phyloP scores from a whole-genome alignment of 2,113 vertebrate genomes.

The Oreochromis tanganicae region DNA sequence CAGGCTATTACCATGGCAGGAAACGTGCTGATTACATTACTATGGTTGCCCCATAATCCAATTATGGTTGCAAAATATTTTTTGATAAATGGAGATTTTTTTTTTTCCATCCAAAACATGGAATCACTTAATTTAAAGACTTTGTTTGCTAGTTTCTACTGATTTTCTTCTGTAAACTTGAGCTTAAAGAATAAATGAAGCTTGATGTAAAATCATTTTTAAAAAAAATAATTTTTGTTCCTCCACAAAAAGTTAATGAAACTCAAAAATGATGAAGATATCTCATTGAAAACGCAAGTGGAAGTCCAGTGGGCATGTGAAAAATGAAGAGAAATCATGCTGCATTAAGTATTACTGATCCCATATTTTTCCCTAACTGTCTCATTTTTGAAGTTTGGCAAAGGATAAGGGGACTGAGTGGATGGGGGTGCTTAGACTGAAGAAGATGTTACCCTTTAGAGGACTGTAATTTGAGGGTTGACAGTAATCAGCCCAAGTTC shows the following conservation, averaged over 20 bases:
- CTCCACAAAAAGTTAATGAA: not conserved
- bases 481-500: conserved; percentile 64
- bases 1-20: conserved; percentile 56
- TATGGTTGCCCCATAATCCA: conserved; percentile 65
- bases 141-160: not conserved
- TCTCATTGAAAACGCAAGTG: not conserved
- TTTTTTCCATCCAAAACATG: not conserved
- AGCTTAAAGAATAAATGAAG: not conserved
- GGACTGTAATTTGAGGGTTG: conserved; percentile 68
- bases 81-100: not conserved
- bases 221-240: not conserved
- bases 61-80: conserved; percentile 52
- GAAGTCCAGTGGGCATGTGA: conserved; percentile 26
- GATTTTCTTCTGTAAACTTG: not conserved
- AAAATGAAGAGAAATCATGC: conserved; percentile 36
- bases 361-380: conserved; percentile 61
- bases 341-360: conserved; percentile 47
- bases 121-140: not conserved
- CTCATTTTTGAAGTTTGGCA: conserved; percentile 41
- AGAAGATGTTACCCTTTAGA: conserved; percentile 63
- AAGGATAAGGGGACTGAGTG: conserved; percentile 11
- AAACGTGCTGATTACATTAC: conserved; percentile 70
- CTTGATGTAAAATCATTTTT: not conserved
- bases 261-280: not conserved
- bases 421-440: conserved; percentile 37